Conservation (phyloP, 2,113 vertebrate genomes). For the Pedionomus torquatus region DNA sequence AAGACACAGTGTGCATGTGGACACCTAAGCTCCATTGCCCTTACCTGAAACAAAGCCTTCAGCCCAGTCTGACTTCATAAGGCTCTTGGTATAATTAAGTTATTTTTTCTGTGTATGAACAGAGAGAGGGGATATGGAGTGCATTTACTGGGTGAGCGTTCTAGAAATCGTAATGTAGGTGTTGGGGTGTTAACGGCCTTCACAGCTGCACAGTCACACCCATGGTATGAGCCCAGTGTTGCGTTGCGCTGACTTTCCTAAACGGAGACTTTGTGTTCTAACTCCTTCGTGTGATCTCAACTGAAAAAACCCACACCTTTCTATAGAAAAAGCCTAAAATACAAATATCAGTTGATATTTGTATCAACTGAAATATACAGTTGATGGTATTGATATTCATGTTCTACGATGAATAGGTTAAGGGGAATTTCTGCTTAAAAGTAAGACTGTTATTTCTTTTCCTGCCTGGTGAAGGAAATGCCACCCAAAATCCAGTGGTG, state of each 20-base stretch:
- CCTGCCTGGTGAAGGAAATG: background rate
- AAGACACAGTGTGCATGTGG: background rate
- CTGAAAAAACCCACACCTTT: background rate
- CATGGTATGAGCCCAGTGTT: background rate
- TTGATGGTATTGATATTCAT: background rate
- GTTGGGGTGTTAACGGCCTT: background rate
- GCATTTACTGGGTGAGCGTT: background rate
- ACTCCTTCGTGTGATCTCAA: background rate
- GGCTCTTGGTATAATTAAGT: background rate
- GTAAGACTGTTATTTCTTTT: background rate
- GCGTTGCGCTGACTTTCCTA: background rate
- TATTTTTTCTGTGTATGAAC: background rate
- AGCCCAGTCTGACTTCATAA: background rate
- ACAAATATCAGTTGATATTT: background rate
- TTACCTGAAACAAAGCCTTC: background rate
- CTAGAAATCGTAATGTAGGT: background rate
- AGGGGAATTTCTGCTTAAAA: background rate
- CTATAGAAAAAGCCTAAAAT: background rate
- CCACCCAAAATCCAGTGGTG: background rate
- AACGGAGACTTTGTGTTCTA: background rate
- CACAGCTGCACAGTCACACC: background rate
- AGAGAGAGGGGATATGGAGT: background rate
- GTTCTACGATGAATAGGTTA: background rate
- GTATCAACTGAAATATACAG: no score
- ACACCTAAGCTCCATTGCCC: background rate